Percentiles rank a stretch among this genome's conserved stretches.
Evolutionary conservation across 2,797 vertebrate species (phyloP).

Genomic region (Ctenopoma multispine): DNA sequence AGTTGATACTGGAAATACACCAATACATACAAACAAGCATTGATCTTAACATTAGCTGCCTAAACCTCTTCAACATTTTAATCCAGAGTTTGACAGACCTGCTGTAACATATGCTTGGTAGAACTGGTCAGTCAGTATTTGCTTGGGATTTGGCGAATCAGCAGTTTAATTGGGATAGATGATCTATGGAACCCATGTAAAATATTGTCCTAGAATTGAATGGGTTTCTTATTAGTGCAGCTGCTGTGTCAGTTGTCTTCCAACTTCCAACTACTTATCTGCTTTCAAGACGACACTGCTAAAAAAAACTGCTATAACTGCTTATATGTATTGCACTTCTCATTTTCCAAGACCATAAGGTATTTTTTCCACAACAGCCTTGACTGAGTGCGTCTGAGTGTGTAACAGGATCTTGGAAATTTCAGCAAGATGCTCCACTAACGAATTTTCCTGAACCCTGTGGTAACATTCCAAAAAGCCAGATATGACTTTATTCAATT

Average conservation of each 20-base stretch:
- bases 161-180: too few relatives aligned
- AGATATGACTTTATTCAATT: constrained; percentile 85
- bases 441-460: constrained; percentile 81
- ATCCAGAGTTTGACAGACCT: background rate
- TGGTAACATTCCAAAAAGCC: constrained; percentile 83
- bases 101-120: background rate
- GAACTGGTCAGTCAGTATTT: background rate
- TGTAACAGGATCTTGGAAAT: constrained; percentile 81
- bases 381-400: constrained; percentile 67
- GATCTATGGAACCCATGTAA: too few relatives aligned
- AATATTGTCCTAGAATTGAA: too few relatives aligned
- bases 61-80: background rate
- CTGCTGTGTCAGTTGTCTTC: background rate
- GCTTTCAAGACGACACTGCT: constrained; percentile 13
- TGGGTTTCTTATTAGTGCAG: too few relatives aligned
- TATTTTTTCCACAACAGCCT: constrained; percentile 55
- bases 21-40: too few relatives aligned
- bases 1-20: too few relatives aligned
- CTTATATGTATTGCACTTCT: constrained; percentile 26
- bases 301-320: constrained; percentile 19
- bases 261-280: background rate
- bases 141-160: background rate
- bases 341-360: constrained; percentile 35
- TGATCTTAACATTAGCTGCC: background rate
- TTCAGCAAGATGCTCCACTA: constrained; percentile 75